Evolutionary conservation across 2,888 invertebrate species (phyloP), one percentile per base, ranked within the genome.

Genomic region (Caenorhabditis panamensis): DNA sequence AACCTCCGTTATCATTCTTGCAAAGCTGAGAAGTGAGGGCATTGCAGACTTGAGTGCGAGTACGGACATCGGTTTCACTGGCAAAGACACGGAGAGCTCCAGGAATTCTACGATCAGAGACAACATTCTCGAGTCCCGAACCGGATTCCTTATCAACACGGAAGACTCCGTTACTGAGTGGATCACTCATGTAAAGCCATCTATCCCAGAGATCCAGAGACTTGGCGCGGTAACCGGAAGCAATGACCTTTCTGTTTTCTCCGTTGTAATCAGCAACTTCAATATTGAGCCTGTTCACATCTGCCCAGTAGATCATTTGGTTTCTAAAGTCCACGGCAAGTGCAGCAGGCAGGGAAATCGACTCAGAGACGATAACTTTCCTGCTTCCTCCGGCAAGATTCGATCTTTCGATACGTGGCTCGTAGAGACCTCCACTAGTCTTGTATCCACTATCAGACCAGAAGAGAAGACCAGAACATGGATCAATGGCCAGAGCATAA

Each of bases 321-420:
- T 97, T 97, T 9, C 96, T 96, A 89, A 96, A 97, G 92, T 99
- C 98, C 44, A 99, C 95, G 0, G 97, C 95, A 61, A 99, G 92
- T 1, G 98, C 98, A 85, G 96, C 96, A 0, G 98, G 97, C 91
- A 97, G 96, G 0, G 96, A 95, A 16, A 98, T 92, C 87, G 96
- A 95, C 88, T 94, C 95, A 85, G 95, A 95, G 2, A 98, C 94
- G 24, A 99, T 95, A 0, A 95, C 95, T 22, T 84, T 77, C 9
- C 84, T 62, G 36, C 96, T 92, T 0, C 96, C 96, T 2, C 99
- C 98, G 0, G 97, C 97, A 96, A 97, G 96, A 0, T 97, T 96
- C 0, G 97, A 95, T 82, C 95, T 93, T 91, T 95, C 96, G 71
- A 99, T 98, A 91, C 96, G 69, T 4, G 91, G 90, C 61, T 91